Base-by-base conservation (phyloP, 1,140 invertebrate genomes). In the Trichonephila clavata region DNA sequence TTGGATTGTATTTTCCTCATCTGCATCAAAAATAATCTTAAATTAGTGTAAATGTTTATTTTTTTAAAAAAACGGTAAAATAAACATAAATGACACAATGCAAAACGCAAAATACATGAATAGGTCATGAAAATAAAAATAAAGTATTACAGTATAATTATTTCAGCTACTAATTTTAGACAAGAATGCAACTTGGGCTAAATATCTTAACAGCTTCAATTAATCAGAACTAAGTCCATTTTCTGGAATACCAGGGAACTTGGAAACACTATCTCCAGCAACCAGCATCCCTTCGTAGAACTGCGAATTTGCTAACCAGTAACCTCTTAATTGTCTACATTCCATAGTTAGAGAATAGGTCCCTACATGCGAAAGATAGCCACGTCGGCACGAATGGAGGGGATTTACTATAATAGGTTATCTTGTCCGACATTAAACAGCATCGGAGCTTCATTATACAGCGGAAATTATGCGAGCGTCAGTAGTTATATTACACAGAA, bases 391-490 rank as follows among this genome's bases (percentile, higher is more conserved):
- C 71, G 71, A 77, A 77, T 77, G 71, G 27, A 27, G 32, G 71
- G 71, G 71, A 77, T 77, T 77, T 77, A 39, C 27, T 27, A 43
- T 83, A 57, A 83, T 83, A 83, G 81, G 81, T 83, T 50, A 83
- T 83, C 50, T 59, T 59, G 81, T 83, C 81, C 81, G 39, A 59
- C 81, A 83, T 83, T 83, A 83, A 83, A 83, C 81, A 59, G 81
- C 50, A 83, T 83, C 43, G 81, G 16, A 50, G 81, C 50, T 59
- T 83, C 81, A 83, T 83, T 83, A 83, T 59, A 59, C 39, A 27
- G 81, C 81, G 81, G 81, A 83, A 83, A 83, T 83, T 83, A 83
- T 83, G 81, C 81, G 81, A 43, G 43, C 81, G 50, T 50, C 81
- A 20, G 71, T 77, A 77, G 71, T 77, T 77, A 77, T 77, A 77